Conservation (phyloP, 1,140 invertebrate genomes). For the Lordiphosa stackelbergi region DNA sequence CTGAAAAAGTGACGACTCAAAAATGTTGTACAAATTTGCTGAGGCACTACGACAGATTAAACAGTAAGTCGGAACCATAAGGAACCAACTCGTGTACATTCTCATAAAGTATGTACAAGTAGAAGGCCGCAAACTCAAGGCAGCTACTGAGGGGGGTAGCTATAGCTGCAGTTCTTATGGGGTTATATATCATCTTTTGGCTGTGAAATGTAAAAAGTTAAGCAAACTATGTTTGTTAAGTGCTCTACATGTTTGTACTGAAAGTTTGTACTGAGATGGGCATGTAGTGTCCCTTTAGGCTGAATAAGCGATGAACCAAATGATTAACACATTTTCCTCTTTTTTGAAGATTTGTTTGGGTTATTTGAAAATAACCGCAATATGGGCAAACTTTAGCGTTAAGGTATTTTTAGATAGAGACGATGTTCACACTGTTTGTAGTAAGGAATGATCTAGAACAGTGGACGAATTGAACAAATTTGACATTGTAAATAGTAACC, state of each 20-base stretch:
- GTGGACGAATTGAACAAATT: too few species aligned
- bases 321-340: too few species aligned
- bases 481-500: too few species aligned
- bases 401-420: too few species aligned
- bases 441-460: too few species aligned
- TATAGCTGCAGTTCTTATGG: slow-evolving; percentile 15
- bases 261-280: too few species aligned
- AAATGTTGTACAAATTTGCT: slow-evolving; percentile 51
- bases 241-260: slow-evolving; percentile 9
- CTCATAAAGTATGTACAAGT: slow-evolving; percentile 22
- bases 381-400: too few species aligned
- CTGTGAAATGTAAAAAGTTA: slow-evolving; percentile 13
- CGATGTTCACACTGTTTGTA: too few species aligned
- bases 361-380: too few species aligned
- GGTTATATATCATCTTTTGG: slow-evolving; percentile 9
- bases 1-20: slow-evolving; percentile 20
- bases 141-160: slow-evolving; percentile 24
- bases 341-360: too few species aligned
- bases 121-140: slow-evolving; percentile 22
- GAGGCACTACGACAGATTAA: slow-evolving; percentile 45
- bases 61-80: slow-evolving; percentile 18
- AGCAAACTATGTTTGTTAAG: slow-evolving; percentile 9
- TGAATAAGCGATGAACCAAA: too few species aligned
- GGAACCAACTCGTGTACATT: slow-evolving; percentile 36
- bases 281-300: too few species aligned